These are phyloP conservation scores for Hylia prasina DNA, from an alignment of 2,113 vertebrate species.

Conservation along the genomic window DNA sequence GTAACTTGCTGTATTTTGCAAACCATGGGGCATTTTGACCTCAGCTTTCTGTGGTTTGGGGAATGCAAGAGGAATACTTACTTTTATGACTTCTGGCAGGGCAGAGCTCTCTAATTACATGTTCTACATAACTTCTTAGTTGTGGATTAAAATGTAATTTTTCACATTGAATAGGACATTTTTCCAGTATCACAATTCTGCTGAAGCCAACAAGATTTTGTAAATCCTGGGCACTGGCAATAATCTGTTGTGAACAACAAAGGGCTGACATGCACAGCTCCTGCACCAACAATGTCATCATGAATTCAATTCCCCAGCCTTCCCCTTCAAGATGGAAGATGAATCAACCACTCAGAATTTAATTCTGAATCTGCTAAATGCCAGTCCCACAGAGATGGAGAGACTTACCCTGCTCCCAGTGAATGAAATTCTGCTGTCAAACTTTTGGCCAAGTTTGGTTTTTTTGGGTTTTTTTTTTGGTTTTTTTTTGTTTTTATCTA, in stretches of 20 bases:
- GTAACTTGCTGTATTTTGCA: neutral
- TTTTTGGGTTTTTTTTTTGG: neutral
- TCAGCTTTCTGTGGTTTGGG: neutral
- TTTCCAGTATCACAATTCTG: neutral
- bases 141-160: neutral
- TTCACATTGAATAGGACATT: neutral
- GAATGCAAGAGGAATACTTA: neutral
- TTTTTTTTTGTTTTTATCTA: neutral
- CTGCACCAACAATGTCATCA: neutral
- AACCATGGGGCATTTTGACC: neutral
- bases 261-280: neutral
- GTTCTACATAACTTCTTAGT: neutral
- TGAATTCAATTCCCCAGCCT: neutral
- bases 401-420: neutral
- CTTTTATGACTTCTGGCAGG: neutral
- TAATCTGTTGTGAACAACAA: neutral
- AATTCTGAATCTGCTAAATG: neutral
- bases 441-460: neutral
- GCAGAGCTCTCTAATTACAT: neutral
- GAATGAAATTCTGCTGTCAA: neutral
- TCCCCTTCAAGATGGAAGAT: neutral
- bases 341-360: neutral
- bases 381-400: neutral
- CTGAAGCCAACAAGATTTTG: neutral
- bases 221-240: neutral